Evolutionary conservation across 2,888 invertebrate genomes (phyloP).

Genomic region (Agapostemon virescens): DNA sequence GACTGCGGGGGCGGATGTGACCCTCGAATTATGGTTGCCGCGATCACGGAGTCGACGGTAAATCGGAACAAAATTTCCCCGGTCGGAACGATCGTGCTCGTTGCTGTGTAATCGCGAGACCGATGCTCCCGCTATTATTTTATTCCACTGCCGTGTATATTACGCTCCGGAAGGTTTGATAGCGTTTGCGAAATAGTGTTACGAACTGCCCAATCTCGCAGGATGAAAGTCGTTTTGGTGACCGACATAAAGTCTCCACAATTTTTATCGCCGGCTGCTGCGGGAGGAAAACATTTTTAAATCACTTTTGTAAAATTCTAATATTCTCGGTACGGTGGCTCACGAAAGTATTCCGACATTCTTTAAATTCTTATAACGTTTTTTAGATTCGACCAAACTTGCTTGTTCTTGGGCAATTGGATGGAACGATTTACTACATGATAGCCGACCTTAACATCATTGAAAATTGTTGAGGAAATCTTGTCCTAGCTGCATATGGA

Average conservation of each 20-base stretch:
- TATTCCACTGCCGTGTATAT: not conserved
- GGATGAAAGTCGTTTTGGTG: not conserved
- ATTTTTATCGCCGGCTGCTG: not conserved
- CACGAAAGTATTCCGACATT: no score
- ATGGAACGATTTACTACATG: no score
- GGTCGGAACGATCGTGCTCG: not conserved
- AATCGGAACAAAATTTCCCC: constrained; percentile 7
- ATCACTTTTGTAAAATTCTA: no score
- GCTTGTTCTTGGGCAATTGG: no score
- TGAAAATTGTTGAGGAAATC: no score
- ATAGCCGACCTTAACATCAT: no score
- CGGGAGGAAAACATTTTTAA: no score
- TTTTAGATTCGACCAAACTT: no score
- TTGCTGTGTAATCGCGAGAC: not conserved
- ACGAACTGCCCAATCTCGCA: not conserved
- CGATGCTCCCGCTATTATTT: not conserved
- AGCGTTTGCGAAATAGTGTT: not conserved
- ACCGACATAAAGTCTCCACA: not conserved
- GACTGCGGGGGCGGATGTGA: not conserved
- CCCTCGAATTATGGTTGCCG: not conserved
- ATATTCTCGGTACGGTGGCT: no score
- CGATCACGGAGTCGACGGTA: constrained; percentile 1
- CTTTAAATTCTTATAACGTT: no score
- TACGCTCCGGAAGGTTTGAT: not conserved
- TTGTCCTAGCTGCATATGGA: no score